A percentile compares a stretch with the other conserved stretches of the same genome.
phyloP scores from a whole-genome alignment of 2,113 vertebrate species.

The Reinhardtius hippoglossoides region DNA sequence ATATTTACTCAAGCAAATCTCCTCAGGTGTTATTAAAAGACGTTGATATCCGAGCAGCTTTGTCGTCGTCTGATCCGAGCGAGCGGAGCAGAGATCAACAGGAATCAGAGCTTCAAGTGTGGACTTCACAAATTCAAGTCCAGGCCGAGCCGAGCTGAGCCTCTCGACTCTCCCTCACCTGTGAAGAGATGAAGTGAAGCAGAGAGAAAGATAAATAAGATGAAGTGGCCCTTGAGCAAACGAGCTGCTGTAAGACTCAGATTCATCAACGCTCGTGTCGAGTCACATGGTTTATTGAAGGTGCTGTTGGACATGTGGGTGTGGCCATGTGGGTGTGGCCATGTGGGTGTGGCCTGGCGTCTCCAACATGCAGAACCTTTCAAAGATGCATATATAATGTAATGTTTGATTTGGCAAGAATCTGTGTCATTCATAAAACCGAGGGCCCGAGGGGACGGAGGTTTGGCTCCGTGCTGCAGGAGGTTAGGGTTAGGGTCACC shows the following conservation, averaged over 20 bases:
- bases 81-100: not conserved
- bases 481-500: too few relatives aligned
- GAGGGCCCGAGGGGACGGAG: too few relatives aligned
- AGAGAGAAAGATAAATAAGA: not conserved
- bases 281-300: conserved; percentile 5
- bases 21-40: not conserved
- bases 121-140: not conserved
- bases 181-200: not conserved
- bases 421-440: too few relatives aligned
- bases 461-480: too few relatives aligned
- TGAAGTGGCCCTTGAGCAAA: not conserved
- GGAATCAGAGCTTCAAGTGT: not conserved
- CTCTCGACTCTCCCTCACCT: not conserved
- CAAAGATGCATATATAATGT: too few relatives aligned
- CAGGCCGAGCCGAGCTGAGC: not conserved
- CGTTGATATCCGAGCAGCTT: not conserved
- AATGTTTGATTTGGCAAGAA: too few relatives aligned
- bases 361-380: too few relatives aligned
- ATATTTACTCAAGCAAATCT: not conserved
- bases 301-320: too few relatives aligned
- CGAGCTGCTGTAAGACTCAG: too few relatives aligned
- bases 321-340: too few relatives aligned
- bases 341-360: too few relatives aligned
- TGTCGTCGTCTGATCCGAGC: not conserved
- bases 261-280: not conserved